Base-by-base conservation (phyloP, 2,113 vertebrate genomes). In the Ammospiza caudacuta region DNA sequence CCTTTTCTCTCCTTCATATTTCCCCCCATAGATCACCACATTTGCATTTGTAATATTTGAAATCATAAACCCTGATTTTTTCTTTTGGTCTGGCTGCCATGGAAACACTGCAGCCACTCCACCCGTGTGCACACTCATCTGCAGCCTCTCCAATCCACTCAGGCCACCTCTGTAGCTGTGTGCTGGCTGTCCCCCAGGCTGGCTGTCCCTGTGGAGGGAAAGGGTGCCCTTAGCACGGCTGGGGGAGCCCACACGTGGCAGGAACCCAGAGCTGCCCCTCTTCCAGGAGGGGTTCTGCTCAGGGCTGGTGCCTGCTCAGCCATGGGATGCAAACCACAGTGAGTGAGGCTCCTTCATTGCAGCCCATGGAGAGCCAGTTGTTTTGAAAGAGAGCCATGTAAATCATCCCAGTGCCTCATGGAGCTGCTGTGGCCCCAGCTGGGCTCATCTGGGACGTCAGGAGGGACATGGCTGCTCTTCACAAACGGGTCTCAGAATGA, bases 231-330 rank as follows among this genome's bases (percentile, higher is more conserved):
- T 10, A 37, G 41, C 46, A 58, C 3, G 11, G 67, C 43, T 72
- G 15, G 5, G 23, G 0, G 1, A 76, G 47, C 0, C 0, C 22
- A 20, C 20, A 9, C 0, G 0, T 20, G 39, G n/a, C 25, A 27
- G 12, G 21, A 21, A 7, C 25, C 16, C 58, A 33, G 29, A 25
- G 41, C n/a, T 28, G 29, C 24, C 22, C 17, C 3, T 0, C 14
- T 35, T 28, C 74, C 62, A 72, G 35, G 20, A 70, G 23, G 28
- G 5, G 21, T n/a, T 83, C 66, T 0, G 0, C 13, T 13, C 44
- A 29, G 21, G 49, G n/a, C 54, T 43, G 43, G 17, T 83, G 83
- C 54, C 79, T 57, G 68, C 63, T 80, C 35, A 59, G 54, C 83
- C 47, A 7, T 63, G 43, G 22, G 13, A 55, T n/a, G 39, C 52